Base-by-base conservation (phyloP, 2,888 invertebrate species). In the Lepidonotus clava region DNA sequence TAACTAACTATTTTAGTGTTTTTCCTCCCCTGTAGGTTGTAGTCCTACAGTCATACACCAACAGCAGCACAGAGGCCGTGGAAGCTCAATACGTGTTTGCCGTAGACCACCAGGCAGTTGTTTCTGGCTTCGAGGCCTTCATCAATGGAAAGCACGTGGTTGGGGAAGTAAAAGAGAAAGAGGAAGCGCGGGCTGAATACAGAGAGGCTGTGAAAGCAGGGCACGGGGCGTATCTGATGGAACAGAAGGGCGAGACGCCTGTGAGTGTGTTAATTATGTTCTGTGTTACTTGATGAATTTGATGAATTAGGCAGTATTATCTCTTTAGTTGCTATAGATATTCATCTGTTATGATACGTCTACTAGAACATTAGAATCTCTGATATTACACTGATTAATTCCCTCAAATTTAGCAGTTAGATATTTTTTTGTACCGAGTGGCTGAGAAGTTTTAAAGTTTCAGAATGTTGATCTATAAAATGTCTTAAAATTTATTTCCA, bases 11-110 rank as follows among this genome's bases (percentile, higher is more conserved):
- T n/a, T n/a, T n/a, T n/a, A n/a, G n/a, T n/a, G n/a, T n/a, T n/a
- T n/a, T n/a, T n/a, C n/a, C n/a, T n/a, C n/a, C n/a, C n/a, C n/a
- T 86, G 0, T 88, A 94, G 93, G 93, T 94, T 36, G 90, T 92
- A 14, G 92, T 94, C 1, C 87, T 93, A 46, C 94, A 94, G 88
- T 90, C 90, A 83, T 93, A 92, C 89, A 89, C 91, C 83, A 93
- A 93, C 88, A 89, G 86, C 40, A 90, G 90, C 87, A 83, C 87
- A 24, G n/a, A 76, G 0, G 87, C 92, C 11, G 91, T 94, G 5
- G 94, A 94, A 87, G 94, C 94, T 4, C 93, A 94, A 89, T 94
- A 93, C 90, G 93, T 94, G 24, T 94, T 94, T 87, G 94, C 94
- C 0, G 91, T 94, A 77, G 92, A 92, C 61, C 94, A 93, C 41